Conservation (phyloP, 1,140 invertebrate species). For the Cyclargus thomasi region DNA sequence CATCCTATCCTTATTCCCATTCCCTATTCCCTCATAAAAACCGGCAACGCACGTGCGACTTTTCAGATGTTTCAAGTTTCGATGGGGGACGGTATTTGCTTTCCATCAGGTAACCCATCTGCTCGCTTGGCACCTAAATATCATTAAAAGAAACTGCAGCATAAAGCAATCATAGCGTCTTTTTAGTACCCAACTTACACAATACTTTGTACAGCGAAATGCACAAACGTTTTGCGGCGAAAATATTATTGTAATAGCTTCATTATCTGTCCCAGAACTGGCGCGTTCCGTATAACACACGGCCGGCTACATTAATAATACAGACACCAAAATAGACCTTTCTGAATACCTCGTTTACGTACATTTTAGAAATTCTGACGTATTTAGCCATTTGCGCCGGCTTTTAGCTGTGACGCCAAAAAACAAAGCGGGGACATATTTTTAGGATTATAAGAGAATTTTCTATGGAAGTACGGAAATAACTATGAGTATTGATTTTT, state of each 20-base stretch:
- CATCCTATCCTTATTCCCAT: too few relatives aligned
- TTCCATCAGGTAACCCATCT: too few relatives aligned
- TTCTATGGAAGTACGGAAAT: too few relatives aligned
- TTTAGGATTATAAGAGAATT: not conserved
- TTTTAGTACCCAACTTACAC: not conserved
- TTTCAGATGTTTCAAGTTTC: too few relatives aligned
- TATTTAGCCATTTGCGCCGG: not conserved
- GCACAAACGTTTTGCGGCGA: slow-evolving; percentile 13
- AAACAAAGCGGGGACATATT: not conserved
- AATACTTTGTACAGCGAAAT: not conserved
- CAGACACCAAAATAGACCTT: slow-evolving; percentile 5
- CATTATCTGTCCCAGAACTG: slow-evolving; percentile 7
- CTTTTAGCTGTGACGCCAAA: not conserved
- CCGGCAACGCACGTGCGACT: too few relatives aligned
- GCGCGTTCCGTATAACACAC: not conserved
- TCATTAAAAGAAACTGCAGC: not conserved
- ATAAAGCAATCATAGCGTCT: not conserved
- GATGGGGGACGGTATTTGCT: too few relatives aligned
- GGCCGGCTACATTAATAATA: not conserved
- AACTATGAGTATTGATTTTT: too few relatives aligned
- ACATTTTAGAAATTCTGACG: slow-evolving; percentile 4
- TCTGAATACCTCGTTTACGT: slow-evolving; percentile 9
- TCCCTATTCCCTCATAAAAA: too few relatives aligned
- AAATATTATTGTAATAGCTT: slow-evolving; percentile 14
- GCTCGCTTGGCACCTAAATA: too few relatives aligned